Percentiles rank a stretch among this genome's conserved stretches.
Conservation (phyloP, 2,797 vertebrate genomes). For the Platyrinchus mystaceus region DNA sequence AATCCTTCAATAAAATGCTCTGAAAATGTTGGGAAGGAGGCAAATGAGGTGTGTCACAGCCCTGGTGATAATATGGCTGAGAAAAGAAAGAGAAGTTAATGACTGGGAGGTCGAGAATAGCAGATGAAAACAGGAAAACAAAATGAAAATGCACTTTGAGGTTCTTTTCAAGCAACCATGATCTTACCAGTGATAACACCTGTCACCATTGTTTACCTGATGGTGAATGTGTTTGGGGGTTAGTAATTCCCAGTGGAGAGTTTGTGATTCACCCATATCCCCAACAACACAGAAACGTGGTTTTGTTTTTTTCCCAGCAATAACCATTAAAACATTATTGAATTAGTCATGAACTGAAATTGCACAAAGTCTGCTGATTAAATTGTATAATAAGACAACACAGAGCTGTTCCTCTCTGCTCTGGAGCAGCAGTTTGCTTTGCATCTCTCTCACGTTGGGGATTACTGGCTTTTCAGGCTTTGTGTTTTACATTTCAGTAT, state of each 20-base stretch:
- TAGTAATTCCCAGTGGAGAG: neutral
- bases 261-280: neutral
- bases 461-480: neutral
- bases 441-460: neutral
- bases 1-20: neutral
- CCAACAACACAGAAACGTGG: neutral
- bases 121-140: neutral
- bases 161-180: neutral
- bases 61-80: neutral
- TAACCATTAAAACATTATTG: neutral
- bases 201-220: rapidly evolving
- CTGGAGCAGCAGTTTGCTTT: neutral
- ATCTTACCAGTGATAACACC: neutral
- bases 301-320: neutral
- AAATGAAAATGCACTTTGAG: neutral
- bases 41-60: neutral
- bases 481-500: neutral
- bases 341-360: neutral
- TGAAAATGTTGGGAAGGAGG: neutral
- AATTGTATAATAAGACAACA: neutral
- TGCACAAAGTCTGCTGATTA: neutral
- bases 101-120: neutral
- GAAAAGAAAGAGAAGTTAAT: neutral
- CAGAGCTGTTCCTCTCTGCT: neutral
- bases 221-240: neutral